Evolutionary conservation across 2,888 invertebrate genomes (phyloP).

Genomic region (Harpagoxenus sublaevis): DNA sequence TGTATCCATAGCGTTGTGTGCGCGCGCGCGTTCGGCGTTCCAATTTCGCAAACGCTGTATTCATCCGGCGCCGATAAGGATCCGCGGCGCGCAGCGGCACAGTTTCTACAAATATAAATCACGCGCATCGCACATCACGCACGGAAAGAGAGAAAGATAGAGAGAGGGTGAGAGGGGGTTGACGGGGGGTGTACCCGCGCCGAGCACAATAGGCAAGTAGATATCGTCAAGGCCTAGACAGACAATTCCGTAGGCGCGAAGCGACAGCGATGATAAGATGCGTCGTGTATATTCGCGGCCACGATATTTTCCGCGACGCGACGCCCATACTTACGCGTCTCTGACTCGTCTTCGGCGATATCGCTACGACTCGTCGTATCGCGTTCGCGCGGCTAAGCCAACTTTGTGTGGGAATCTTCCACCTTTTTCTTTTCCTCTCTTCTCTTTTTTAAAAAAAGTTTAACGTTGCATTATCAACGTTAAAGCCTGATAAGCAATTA

Average conservation of each 20-base stretch:
- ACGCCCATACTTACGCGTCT: background rate
- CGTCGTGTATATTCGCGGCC: constrained; percentile 13
- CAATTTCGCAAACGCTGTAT: constrained; percentile 47
- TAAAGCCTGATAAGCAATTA: background rate
- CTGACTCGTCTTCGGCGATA: background rate
- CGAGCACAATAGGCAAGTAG: constrained; percentile 43
- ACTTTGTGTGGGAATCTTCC: background rate
- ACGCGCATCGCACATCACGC: constrained; percentile 12
- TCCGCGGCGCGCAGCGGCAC: constrained; percentile 31
- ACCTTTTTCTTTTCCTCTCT: no score
- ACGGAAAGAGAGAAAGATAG: background rate
- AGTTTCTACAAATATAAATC: constrained; percentile 53
- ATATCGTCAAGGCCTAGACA: constrained; percentile 33
- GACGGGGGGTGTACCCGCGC: background rate
- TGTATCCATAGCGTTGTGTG: constrained; percentile 32
- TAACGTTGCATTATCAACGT: background rate
- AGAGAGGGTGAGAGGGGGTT: background rate
- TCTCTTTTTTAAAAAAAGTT: background rate
- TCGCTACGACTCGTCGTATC: background rate
- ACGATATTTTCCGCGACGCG: constrained; percentile 20
- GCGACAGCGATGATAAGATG: constrained; percentile 32
- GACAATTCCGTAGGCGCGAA: constrained; percentile 43
- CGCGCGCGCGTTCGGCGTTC: constrained; percentile 7
- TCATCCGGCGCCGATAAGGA: constrained; percentile 50
- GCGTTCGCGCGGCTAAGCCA: background rate